phyloP scores from a whole-genome alignment of 2,113 vertebrate species.

The Mus musculus region DNA sequence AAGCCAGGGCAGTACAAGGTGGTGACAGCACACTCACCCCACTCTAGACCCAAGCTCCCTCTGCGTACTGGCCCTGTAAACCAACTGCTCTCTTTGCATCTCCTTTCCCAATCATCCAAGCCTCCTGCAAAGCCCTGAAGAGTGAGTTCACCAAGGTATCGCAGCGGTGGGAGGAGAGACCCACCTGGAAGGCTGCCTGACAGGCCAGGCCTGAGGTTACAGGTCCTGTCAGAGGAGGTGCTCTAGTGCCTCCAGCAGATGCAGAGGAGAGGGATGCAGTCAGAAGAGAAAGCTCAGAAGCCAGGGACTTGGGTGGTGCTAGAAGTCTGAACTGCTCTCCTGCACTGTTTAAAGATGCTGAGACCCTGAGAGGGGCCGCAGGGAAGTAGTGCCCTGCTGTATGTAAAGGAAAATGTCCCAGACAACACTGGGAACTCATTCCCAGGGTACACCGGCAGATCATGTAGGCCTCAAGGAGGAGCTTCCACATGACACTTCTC shows the following conservation, averaged over 20 bases:
- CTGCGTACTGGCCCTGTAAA: no score
- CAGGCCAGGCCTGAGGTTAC: background rate
- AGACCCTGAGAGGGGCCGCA: background rate
- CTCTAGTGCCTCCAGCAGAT: background rate
- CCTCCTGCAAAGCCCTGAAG: background rate
- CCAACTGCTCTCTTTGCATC: background rate
- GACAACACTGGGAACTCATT: background rate
- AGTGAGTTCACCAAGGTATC: background rate
- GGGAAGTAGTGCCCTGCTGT: background rate
- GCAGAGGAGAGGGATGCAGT: background rate
- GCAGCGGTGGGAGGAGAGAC: background rate
- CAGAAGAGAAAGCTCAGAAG: background rate
- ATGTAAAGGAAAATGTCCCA: background rate
- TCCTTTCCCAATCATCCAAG: background rate
- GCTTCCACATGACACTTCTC: background rate
- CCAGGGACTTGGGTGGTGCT: rapidly evolving
- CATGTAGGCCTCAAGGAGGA: no score
- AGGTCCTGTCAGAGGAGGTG: background rate
- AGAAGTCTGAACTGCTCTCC: background rate
- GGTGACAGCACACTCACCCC: background rate
- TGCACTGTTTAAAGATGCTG: background rate
- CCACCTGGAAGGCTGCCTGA: no score
- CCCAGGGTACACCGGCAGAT: rapidly evolving
- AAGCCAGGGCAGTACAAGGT: background rate
- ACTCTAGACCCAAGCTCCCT: background rate